A percentile compares a stretch with the other conserved stretches of the same genome.
Evolutionary conservation across 2,797 vertebrate genomes (phyloP).

Genomic region (Amblyraja radiata): DNA sequence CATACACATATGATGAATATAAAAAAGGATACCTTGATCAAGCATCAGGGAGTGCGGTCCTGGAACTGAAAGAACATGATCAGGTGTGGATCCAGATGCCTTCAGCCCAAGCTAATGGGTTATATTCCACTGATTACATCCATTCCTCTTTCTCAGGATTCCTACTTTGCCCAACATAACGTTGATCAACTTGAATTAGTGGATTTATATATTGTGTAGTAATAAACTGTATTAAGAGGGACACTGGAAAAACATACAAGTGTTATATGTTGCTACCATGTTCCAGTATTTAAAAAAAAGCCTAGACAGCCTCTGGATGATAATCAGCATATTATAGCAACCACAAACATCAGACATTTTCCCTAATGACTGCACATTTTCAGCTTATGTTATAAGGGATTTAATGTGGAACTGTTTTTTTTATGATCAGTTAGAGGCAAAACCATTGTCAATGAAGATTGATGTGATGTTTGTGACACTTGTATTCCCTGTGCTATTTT

Average conservation of each 20-base stretch:
- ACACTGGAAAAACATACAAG: constrained; percentile 31
- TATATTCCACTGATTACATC: constrained; percentile 97
- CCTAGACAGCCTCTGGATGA: constrained; percentile 28
- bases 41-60: constrained; percentile 92
- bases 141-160: constrained; percentile 98
- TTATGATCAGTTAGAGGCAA: constrained; percentile 14
- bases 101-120: constrained; percentile 93
- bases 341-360: constrained; percentile 5
- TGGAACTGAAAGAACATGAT: constrained; percentile 92
- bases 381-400: constrained; percentile 20
- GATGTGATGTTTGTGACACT: not conserved
- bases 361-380: not conserved
- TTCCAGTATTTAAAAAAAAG: constrained; percentile 27
- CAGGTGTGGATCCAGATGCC: constrained; percentile 98
- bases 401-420: constrained; percentile 19
- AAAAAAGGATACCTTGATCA: constrained; percentile 99
- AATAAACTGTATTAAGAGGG: constrained; percentile 28
- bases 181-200: constrained; percentile 40
- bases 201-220: constrained; percentile 34
- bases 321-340: not conserved
- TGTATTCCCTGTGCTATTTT: constrained; percentile 30
- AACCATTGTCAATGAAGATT: constrained; percentile 10
- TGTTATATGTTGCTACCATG: constrained; percentile 18
- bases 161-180: constrained; percentile 97
- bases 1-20: constrained; percentile 97